These are phyloP conservation scores for Cantharis lateralis DNA, from an alignment of 2,888 invertebrate species.

Conservation along the genomic window DNA sequence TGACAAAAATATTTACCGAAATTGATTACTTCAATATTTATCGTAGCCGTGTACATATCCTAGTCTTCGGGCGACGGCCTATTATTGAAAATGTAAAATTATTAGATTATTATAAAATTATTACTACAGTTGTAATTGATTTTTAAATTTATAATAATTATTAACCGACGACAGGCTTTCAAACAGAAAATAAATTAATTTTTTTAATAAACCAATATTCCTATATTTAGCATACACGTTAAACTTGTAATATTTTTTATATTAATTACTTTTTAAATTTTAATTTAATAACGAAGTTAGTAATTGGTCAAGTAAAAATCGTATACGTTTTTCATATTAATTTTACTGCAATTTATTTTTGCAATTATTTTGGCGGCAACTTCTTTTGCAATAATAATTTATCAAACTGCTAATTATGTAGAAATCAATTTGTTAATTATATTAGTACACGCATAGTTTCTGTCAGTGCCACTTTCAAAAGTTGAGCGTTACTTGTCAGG, in stretches of 20 bases:
- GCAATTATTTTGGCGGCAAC: neutral
- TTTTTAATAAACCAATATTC: neutral
- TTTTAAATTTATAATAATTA: neutral
- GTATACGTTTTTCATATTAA: neutral
- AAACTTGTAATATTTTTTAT: neutral
- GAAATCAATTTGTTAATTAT: neutral
- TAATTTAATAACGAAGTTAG: neutral
- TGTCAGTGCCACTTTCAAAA: neutral
- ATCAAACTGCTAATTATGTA: neutral
- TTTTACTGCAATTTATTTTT: neutral
- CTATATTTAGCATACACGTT: neutral
- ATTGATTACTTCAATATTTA: neutral
- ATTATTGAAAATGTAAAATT: neutral
- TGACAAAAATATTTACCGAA: neutral
- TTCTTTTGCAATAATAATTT: neutral
- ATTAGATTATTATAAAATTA: neutral
- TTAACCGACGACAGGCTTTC: neutral
- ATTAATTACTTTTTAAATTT: neutral
- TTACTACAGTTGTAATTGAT: neutral
- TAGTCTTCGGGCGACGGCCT: neutral
- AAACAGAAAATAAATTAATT: neutral
- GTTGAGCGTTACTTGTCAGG: neutral
- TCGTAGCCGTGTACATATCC: neutral
- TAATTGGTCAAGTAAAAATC: too few relatives aligned
- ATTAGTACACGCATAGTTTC: neutral